Evolutionary conservation across 2,113 vertebrate species (phyloP), one percentile per base, ranked within the genome.

Genomic region (Nesoenas mayeri): DNA sequence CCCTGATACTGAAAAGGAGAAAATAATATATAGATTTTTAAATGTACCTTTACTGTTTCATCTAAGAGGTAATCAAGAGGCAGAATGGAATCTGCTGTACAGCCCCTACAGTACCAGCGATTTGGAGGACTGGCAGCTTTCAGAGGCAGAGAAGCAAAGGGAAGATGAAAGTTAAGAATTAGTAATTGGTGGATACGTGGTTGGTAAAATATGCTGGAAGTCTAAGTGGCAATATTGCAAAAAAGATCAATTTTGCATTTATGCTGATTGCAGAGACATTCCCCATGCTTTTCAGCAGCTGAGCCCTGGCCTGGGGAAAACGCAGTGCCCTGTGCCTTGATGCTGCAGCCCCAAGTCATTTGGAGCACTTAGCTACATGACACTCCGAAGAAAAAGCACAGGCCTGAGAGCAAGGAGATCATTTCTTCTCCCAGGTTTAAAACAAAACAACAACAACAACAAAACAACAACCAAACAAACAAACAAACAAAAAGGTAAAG

Each of bases 131-230:
- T 78, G 38, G 21, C 12, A 72, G 5, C 48, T 90, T 72, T 54
- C 66, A 75, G 31, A 15, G 18, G 4, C 28, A 79, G 36, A 78
- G 29, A 58, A 91, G 25, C 17, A 3, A n/a, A 53, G 24, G 20
- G 51, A 78, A 77, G 21, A 53, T 0, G 3, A 72, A 82, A 2
- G 12, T 32, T 42, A 70, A 42, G 32, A 54, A 38, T 66, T 67
- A 44, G 22, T 58, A 73, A 73, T 8, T 50, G 19, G 7, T 36
- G 6, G 9, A 2, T 42, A 29, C 36, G 20, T 0, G 0, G 8
- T 26, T 38, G 5, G 9, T 60, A 62, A 73, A 88, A 90, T 54
- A 51, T 9, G 10, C 32, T 56, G 66, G 12, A 87, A 84, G 20
- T 54, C 21, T 70, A 82, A 40, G 18, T 32, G 53, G 9, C 22